phyloP scores from a whole-genome alignment of 2,113 vertebrate genomes.

The Tragelaphus strepsiceros region DNA sequence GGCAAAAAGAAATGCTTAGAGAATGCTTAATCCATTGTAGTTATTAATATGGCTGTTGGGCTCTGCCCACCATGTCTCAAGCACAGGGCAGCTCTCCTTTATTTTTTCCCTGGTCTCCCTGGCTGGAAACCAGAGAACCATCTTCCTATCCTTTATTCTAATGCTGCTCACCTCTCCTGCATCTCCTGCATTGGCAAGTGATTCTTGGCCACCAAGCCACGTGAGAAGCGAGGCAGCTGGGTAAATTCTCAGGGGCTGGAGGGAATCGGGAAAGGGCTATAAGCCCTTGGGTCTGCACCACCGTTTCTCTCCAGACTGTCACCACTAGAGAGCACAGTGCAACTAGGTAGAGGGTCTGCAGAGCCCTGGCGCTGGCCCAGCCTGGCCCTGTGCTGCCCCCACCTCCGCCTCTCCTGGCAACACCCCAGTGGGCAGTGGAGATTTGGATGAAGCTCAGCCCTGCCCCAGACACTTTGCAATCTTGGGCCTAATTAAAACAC shows the following conservation, averaged over 20 bases:
- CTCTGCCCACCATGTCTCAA: neutral
- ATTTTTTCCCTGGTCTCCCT: no score
- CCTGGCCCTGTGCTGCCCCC: neutral
- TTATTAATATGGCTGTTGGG: no score
- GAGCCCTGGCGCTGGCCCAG: constrained; percentile 62
- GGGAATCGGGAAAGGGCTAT: neutral
- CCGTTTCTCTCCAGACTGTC: constrained; percentile 38
- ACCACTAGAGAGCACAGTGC: constrained; percentile 82
- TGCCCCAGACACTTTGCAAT: constrained; percentile 80
- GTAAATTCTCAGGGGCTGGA: neutral
- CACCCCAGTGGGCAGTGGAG: constrained; percentile 46
- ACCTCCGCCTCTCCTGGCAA: constrained; percentile 39
- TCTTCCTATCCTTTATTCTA: neutral
- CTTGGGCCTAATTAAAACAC: constrained; percentile 90
- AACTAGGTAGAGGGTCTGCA: constrained; percentile 71
- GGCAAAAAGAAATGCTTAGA: neutral
- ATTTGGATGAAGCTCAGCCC: constrained; percentile 73
- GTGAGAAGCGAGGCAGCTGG: neutral
- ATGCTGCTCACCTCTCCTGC: accelerated
- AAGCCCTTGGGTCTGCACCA: neutral
- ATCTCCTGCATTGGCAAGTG: neutral
- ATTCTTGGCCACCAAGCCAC: neutral
- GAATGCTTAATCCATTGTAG: neutral
- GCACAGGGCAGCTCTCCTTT: neutral
- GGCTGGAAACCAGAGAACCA: neutral